phyloP scores from a whole-genome alignment of 2,888 invertebrate genomes.

The Euzophera pinguis region DNA sequence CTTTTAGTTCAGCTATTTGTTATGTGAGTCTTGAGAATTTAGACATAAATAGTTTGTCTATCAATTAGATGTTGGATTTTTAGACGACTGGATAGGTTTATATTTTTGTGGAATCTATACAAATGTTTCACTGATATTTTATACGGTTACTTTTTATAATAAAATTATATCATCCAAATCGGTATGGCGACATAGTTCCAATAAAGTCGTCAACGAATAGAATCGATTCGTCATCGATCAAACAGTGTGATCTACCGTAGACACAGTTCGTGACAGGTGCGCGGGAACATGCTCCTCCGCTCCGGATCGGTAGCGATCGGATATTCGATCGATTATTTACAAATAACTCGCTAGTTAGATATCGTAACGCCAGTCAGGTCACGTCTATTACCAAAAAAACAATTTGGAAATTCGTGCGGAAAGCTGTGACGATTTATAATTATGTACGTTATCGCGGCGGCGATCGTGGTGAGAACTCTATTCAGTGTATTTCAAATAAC shows the following conservation, averaged over 20 bases:
- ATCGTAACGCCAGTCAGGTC: conserved; percentile 46
- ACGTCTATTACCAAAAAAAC: conserved; percentile 62
- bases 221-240: conserved; percentile 71
- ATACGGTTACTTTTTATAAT: background rate
- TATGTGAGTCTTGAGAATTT: background rate
- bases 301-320: conserved; percentile 51
- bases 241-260: conserved; percentile 65
- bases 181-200: conserved; percentile 56
- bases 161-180: conserved; percentile 34
- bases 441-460: conserved; percentile 16
- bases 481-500: conserved; percentile 8
- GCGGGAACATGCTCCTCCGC: conserved; percentile 35
- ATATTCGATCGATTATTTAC: conserved; percentile 65
- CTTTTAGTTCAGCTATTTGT: conserved; percentile 6
- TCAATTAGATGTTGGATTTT: no score
- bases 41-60: no score
- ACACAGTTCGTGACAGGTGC: conserved; percentile 58
- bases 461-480: conserved; percentile 24
- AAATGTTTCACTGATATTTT: background rate
- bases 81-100: no score
- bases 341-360: conserved; percentile 52
- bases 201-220: conserved; percentile 63
- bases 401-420: conserved; percentile 66
- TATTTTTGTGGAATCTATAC: no score
- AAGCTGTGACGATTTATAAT: conserved; percentile 46